Percentiles rank a stretch among this genome's conserved stretches.
These are phyloP conservation scores for Egretta garzetta DNA, from an alignment of 2,113 vertebrate species.

Conservation along the genomic window DNA sequence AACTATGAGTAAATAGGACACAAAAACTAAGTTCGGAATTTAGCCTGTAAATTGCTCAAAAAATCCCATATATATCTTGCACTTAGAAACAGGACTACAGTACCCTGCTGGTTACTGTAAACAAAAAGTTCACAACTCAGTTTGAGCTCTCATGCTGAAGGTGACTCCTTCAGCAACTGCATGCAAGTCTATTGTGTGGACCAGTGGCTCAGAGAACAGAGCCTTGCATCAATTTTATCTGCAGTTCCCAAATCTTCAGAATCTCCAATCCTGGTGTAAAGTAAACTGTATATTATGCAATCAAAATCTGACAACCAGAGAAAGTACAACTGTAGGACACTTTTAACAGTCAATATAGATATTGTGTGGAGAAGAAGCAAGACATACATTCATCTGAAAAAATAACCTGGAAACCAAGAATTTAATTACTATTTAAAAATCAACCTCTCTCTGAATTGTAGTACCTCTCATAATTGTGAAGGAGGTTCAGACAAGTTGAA, in stretches of 20 bases:
- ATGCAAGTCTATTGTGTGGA: background rate
- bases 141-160: background rate
- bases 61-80: background rate
- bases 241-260: background rate
- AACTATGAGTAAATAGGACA: background rate
- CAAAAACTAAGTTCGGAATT: background rate
- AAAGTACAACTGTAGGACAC: background rate
- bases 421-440: background rate
- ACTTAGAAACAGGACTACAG: background rate
- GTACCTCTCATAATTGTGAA: background rate
- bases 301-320: background rate
- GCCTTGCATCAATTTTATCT: background rate
- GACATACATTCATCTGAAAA: background rate
- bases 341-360: background rate
- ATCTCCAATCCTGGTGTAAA: background rate
- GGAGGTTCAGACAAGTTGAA: background rate
- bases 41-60: background rate
- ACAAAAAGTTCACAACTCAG: background rate
- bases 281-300: background rate
- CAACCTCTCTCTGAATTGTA: background rate
- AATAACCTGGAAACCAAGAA: background rate
- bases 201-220: background rate
- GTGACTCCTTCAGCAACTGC: background rate
- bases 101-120: background rate
- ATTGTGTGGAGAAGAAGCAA: background rate